Evolutionary conservation across 2,888 invertebrate genomes (phyloP).

Genomic region (Chaitophorus viminalis): DNA sequence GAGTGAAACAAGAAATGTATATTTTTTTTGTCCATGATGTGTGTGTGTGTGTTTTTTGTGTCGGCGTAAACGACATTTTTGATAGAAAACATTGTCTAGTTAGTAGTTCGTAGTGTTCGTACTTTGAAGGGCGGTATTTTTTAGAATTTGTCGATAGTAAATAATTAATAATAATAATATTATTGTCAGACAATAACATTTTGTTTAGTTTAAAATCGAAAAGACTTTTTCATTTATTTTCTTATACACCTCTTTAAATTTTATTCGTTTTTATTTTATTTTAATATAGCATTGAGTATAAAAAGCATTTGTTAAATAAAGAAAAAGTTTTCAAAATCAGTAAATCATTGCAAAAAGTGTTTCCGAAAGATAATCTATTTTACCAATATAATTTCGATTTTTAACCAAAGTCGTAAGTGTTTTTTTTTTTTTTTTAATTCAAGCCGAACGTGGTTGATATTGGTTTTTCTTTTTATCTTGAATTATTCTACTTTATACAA

Average conservation of each 20-base stretch:
- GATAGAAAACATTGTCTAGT: no score
- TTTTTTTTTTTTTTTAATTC: neutral
- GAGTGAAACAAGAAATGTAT: no score
- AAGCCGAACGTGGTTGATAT: neutral
- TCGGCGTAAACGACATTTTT: no score
- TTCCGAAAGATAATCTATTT: neutral
- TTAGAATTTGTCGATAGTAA: no score
- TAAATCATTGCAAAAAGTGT: neutral
- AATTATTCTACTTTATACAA: neutral
- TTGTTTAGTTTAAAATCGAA: neutral
- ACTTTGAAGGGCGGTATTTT: no score
- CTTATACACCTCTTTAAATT: neutral
- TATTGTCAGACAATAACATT: neutral
- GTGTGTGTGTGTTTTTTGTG: no score
- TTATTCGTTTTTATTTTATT: neutral
- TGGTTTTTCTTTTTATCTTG: constrained; percentile 24
- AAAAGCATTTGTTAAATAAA: neutral
- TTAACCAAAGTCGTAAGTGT: neutral
- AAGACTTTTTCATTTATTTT: neutral
- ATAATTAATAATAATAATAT: neutral
- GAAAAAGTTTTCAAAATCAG: constrained; percentile 8
- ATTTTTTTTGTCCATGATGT: no score
- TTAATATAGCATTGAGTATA: neutral
- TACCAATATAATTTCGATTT: neutral
- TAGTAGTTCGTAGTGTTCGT: no score